Evolutionary conservation across 2,888 invertebrate genomes (phyloP).

Genomic region (Calliphora vomitoria): DNA sequence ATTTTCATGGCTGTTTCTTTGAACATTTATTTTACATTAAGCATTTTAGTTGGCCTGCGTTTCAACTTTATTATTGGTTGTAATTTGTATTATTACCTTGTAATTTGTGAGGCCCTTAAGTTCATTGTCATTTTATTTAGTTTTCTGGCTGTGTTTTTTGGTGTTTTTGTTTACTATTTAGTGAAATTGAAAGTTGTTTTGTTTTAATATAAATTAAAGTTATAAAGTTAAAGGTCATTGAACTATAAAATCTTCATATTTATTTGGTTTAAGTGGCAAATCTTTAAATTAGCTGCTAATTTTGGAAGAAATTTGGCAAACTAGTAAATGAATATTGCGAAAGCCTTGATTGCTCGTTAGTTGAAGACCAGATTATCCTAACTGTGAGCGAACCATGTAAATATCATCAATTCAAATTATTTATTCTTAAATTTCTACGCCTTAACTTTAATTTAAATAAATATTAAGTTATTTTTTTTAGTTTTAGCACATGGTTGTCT

Average conservation of each 20-base stretch:
- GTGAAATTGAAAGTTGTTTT: constrained; percentile 32
- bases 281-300: background rate
- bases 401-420: background rate
- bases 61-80: background rate
- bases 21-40: background rate
- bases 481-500: background rate
- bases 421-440: background rate
- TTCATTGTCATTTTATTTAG: constrained; percentile 41
- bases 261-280: background rate
- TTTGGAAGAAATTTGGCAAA: no score
- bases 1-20: background rate
- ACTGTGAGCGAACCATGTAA: no score
- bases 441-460: background rate
- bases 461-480: background rate
- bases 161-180: background rate
- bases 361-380: no score
- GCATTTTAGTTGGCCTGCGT: background rate
- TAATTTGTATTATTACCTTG: constrained; percentile 42
- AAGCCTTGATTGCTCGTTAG: no score
- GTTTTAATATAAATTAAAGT: background rate
- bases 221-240: constrained; percentile 40
- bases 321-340: no score
- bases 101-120: constrained; percentile 33
- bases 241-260: constrained; percentile 10
- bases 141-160: background rate